These are phyloP conservation scores for Natrix natrix DNA, from an alignment of 2,797 vertebrate genomes.

Conservation along the genomic window DNA sequence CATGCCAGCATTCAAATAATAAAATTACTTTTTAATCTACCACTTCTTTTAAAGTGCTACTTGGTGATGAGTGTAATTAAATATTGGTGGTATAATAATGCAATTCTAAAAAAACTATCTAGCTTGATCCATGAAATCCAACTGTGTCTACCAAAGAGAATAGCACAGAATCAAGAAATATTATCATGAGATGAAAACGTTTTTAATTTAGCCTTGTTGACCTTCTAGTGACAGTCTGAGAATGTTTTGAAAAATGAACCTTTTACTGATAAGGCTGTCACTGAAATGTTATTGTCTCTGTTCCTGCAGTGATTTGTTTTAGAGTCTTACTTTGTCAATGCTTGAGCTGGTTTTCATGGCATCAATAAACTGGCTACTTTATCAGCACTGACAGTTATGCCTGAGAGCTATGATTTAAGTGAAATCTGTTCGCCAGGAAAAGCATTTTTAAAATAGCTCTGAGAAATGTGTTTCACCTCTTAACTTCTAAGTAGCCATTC, in stretches of 20 bases:
- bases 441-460: conserved; percentile 2
- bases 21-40: not conserved
- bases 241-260: conserved; percentile 45
- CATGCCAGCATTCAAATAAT: not conserved
- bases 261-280: conserved; percentile 34
- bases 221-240: conserved; percentile 38
- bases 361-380: conserved; percentile 42
- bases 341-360: conserved; percentile 34
- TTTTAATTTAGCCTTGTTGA: conserved; percentile 44
- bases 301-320: conserved; percentile 43
- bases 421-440: not conserved
- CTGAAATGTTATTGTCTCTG: conserved; percentile 45
- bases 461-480: not conserved
- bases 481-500: not conserved
- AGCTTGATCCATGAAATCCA: conserved; percentile 26
- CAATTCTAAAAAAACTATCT: conserved; percentile 28
- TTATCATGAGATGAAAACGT: conserved; percentile 11
- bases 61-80: not conserved
- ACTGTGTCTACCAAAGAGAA: not conserved
- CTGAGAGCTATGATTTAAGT: conserved; percentile 36
- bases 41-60: conserved; percentile 3
- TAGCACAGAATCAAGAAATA: not conserved
- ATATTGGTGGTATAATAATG: conserved; percentile 8
- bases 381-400: conserved; percentile 41
- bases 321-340: conserved; percentile 25